Percentiles rank a stretch among this genome's conserved stretches.
These are phyloP conservation scores for Hyles lineata DNA, from an alignment of 2,888 invertebrate species.

Conservation along the genomic window DNA sequence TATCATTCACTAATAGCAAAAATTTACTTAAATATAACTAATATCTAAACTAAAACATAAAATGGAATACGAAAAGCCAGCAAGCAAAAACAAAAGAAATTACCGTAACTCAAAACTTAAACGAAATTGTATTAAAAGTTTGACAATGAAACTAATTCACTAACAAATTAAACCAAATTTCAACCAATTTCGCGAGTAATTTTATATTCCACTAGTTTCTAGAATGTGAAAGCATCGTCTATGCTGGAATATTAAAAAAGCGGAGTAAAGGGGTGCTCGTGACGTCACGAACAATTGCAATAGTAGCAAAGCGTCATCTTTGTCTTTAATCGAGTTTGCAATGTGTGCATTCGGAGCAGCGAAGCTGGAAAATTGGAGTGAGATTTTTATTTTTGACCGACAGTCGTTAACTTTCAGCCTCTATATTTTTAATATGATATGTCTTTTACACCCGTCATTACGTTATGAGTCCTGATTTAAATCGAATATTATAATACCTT, in stretches of 20 bases:
- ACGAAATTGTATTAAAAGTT: conserved; percentile 5
- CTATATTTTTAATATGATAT: too few relatives aligned
- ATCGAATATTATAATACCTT: too few relatives aligned
- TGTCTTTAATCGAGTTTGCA: conserved; percentile 75
- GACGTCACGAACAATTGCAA: conserved; percentile 69
- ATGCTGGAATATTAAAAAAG: conserved; percentile 8
- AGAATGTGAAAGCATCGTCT: background rate
- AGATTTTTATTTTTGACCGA: too few relatives aligned
- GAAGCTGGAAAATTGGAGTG: conserved; percentile 15
- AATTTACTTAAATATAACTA: too few relatives aligned
- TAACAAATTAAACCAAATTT: conserved; percentile 9
- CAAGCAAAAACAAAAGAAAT: too few relatives aligned
- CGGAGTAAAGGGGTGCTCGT: conserved; percentile 42
- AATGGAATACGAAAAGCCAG: too few relatives aligned
- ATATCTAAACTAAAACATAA: too few relatives aligned
- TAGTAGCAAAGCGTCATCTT: conserved; percentile 74
- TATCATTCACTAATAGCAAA: too few relatives aligned
- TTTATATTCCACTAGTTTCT: background rate
- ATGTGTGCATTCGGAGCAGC: conserved; percentile 41
- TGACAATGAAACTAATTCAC: conserved; percentile 16
- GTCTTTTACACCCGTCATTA: too few relatives aligned
- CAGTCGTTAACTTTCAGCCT: too few relatives aligned
- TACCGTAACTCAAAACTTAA: background rate
- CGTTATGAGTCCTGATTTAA: too few relatives aligned
- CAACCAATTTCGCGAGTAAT: conserved; percentile 28